phyloP scores from a whole-genome alignment of 2,888 invertebrate species.

The Notodonta dromedarius region DNA sequence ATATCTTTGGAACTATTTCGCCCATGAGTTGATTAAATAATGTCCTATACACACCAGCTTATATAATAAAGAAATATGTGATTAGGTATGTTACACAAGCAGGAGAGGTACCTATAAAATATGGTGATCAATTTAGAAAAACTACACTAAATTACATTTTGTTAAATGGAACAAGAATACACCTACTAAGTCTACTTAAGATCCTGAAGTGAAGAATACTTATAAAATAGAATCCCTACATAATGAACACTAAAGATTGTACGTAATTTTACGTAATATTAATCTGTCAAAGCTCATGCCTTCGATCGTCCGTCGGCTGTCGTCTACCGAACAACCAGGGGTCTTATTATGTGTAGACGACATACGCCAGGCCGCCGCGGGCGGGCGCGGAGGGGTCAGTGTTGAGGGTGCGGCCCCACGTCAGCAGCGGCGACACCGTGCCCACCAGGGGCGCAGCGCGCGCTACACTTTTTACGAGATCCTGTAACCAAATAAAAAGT shows the following conservation, averaged over 20 bases:
- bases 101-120: not conserved
- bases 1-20: not conserved
- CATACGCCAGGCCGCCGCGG: constrained; percentile 65
- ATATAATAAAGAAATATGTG: not conserved
- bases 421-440: constrained; percentile 78
- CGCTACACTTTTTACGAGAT: constrained; percentile 66
- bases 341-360: constrained; percentile 58
- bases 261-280: constrained; percentile 23
- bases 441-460: constrained; percentile 81
- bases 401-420: constrained; percentile 79
- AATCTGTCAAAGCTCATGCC: constrained; percentile 11
- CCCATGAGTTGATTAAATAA: not conserved
- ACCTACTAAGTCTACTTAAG: not conserved
- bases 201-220: constrained; percentile 7
- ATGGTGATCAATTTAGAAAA: constrained; percentile 7
- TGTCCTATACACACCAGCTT: not conserved
- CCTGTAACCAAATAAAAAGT: constrained; percentile 51
- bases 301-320: constrained; percentile 9
- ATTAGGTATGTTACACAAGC: not conserved
- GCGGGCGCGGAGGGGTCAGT: constrained; percentile 67
- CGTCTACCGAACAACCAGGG: constrained; percentile 23
- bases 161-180: not conserved
- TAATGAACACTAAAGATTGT: constrained; percentile 47
- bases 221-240: constrained; percentile 5
- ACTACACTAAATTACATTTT: constrained; percentile 10